Evolutionary conservation across 2,113 vertebrate genomes (phyloP), one percentile per base, ranked within the genome.

Genomic region (Daubentonia madagascariensis): DNA sequence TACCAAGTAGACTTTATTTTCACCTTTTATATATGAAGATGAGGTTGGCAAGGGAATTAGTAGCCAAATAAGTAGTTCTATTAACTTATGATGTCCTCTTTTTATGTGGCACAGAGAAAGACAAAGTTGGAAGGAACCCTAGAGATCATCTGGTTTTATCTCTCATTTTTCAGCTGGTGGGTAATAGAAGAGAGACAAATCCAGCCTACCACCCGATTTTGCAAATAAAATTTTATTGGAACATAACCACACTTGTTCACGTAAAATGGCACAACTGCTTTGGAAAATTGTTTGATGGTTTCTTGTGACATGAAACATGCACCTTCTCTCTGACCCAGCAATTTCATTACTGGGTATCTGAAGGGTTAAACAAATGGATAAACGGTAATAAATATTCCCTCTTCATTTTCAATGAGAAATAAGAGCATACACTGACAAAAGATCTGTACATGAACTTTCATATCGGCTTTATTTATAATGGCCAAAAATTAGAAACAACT

Each of bases 211-310:
- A n/a, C 16, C 22, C 92, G 28, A 79, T 96, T 50, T 75, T 87
- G 25, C 35, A 94, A 89, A 96, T 92, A 94, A 96, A 96, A 59
- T 72, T 96, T 96, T 96, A 89, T 85, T 89, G 40, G 48, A 76
- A 91, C 52, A 76, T 28, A 86, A 17, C 25, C 45, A 81, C 5
- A 59, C 18, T 91, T 87, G 32, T 63, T 90, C 70, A 81, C 61
- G 4, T 52, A 63, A 95, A 95, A 88, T 65, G 37, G 43, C 22
- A 20, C 54, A 80, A 80, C 25, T 25, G 10, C 14, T 89, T 89
- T 96, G 40, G 68, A 85, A 96, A 85, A 87, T 81, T 88, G 22
- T 43, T 80, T 91, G 30, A 25, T 83, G 32, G 18, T 63, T 93
- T 95, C 37, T 40, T 76, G 68, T 86, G 57, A 63, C 84, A 12